A percentile compares a stretch with the other conserved stretches of the same genome.
These are phyloP conservation scores for Todiramphus saurophagus DNA, from an alignment of 2,113 vertebrate species.

Conservation along the genomic window DNA sequence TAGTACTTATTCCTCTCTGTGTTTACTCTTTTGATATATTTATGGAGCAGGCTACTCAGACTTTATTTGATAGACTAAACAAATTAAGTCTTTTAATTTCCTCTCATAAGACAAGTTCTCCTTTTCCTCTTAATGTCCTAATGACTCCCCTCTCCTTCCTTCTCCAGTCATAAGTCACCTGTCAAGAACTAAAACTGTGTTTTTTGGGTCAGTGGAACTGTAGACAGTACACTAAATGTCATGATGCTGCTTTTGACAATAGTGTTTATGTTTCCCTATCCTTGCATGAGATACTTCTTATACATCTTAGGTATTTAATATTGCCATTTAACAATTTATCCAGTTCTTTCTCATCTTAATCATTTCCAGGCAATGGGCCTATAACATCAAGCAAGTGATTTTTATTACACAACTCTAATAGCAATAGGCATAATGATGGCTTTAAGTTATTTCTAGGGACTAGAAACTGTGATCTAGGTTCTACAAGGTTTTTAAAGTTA, in stretches of 20 bases:
- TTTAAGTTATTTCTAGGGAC: neutral
- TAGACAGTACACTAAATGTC: neutral
- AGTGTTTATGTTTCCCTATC: neutral
- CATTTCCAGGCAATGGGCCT: neutral
- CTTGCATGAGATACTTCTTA: neutral
- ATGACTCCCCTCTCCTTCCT: neutral
- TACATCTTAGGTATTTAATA: neutral
- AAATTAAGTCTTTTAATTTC: neutral
- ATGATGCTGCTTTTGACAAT: neutral
- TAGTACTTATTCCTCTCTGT: neutral
- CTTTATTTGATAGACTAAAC: conserved; percentile 28
- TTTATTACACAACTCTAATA: neutral
- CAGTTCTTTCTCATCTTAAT: neutral
- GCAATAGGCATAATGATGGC: neutral
- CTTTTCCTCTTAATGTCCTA: neutral
- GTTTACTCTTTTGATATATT: neutral
- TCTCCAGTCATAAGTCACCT: neutral
- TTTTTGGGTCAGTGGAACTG: neutral
- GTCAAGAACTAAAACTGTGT: neutral
- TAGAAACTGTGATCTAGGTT: neutral
- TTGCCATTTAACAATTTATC: neutral
- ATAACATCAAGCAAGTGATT: neutral
- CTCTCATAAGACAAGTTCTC: neutral
- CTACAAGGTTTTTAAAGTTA: neutral
- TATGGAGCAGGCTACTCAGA: neutral